Evolutionary conservation across 2,113 vertebrate species (phyloP).

Genomic region (Phalacrocorax pelagicus): DNA sequence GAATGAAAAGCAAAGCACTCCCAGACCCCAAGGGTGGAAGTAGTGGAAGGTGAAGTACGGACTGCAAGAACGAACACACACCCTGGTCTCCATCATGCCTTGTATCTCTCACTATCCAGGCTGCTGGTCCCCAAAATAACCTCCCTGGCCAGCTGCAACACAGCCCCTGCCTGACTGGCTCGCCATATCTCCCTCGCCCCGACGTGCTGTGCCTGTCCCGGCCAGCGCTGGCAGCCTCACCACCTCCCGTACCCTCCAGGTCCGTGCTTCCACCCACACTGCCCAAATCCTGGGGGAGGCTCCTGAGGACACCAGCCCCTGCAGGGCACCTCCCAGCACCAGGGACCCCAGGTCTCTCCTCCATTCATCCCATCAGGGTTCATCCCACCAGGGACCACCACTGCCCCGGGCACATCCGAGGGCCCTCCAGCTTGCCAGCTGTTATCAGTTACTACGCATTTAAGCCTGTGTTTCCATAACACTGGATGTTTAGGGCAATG

Average conservation of each 20-base stretch:
- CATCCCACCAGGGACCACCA: background rate
- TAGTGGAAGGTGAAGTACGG: background rate
- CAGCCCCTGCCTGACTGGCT: background rate
- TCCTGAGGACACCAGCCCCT: background rate
- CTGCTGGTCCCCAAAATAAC: background rate
- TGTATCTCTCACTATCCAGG: background rate
- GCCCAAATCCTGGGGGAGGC: background rate
- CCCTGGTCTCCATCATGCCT: rapidly evolving
- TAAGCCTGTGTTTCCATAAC: conserved; percentile 30
- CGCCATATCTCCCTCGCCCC: rapidly evolving
- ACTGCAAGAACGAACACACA: background rate
- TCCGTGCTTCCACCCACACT: rapidly evolving
- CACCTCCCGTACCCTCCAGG: background rate
- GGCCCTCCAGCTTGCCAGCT: background rate
- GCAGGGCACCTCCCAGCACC: rapidly evolving
- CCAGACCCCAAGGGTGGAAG: background rate
- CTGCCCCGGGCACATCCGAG: background rate
- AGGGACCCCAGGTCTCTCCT: rapidly evolving
- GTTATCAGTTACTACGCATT: background rate
- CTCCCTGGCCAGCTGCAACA: rapidly evolving
- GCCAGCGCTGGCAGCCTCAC: background rate
- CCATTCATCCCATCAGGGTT: background rate
- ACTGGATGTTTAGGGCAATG: conserved; percentile 17
- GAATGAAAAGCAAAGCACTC: background rate
- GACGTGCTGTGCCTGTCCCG: background rate